These are phyloP conservation scores for Epinotia nisella DNA, from an alignment of 2,888 invertebrate genomes.

Conservation along the genomic window DNA sequence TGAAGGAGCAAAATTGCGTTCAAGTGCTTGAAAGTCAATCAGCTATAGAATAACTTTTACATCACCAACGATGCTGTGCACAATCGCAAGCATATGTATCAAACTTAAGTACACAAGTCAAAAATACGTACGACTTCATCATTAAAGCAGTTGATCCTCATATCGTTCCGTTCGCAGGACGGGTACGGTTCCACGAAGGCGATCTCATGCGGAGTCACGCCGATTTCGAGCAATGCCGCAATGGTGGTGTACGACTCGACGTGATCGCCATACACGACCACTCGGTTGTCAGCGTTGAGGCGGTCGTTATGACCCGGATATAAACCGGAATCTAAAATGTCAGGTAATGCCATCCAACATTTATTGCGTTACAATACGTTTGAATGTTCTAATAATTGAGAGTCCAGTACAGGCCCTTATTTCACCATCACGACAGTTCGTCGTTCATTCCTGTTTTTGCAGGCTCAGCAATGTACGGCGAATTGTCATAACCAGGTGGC, in stretches of 20 bases:
- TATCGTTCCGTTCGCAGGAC: constrained; percentile 58
- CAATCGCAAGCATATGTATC: too few species aligned
- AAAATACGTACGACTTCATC: constrained; percentile 64
- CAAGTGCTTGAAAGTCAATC: too few species aligned
- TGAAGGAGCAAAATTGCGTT: too few species aligned
- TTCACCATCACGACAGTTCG: too few species aligned
- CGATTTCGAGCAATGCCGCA: constrained; percentile 86
- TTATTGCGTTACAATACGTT: too few species aligned
- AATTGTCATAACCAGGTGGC: too few species aligned
- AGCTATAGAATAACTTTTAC: too few species aligned
- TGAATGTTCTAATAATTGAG: too few species aligned
- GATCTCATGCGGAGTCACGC: constrained; percentile 83
- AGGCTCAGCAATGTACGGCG: too few species aligned
- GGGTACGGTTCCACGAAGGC: constrained; percentile 85
- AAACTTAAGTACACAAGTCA: not conserved
- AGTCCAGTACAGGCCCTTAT: too few species aligned
- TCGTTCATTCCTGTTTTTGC: too few species aligned
- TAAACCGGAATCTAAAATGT: not conserved
- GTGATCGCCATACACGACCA: constrained; percentile 88
- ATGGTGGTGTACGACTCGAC: constrained; percentile 88
- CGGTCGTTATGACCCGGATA: constrained; percentile 27
- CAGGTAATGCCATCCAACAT: not conserved
- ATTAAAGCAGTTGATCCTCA: constrained; percentile 77
- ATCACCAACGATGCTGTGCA: too few species aligned
- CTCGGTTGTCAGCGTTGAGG: constrained; percentile 58